Evolutionary conservation across 1,140 invertebrate species (phyloP).

Genomic region (Frieseomelitta varia): DNA sequence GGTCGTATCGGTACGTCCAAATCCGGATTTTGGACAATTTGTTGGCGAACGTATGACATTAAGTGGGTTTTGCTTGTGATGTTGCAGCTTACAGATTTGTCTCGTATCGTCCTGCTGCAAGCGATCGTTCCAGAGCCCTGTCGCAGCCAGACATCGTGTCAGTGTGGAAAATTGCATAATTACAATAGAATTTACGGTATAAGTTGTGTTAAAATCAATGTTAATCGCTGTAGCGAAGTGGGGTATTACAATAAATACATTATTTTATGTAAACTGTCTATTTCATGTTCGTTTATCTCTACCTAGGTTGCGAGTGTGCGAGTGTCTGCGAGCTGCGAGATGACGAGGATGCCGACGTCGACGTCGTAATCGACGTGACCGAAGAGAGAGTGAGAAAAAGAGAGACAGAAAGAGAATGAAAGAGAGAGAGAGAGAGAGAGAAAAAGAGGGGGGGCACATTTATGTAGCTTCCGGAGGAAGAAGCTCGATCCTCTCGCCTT

Average conservation of each 20-base stretch:
- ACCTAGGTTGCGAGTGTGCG: background rate
- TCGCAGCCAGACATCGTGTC: slow-evolving; percentile 67
- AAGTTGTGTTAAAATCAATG: slow-evolving; percentile 73
- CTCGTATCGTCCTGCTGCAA: slow-evolving; percentile 65
- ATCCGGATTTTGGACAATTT: background rate
- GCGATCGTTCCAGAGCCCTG: slow-evolving; percentile 64
- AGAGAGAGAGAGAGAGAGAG: no score
- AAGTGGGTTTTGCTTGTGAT: slow-evolving; percentile 56
- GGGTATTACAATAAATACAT: slow-evolving; percentile 79
- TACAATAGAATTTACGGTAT: slow-evolving; percentile 71
- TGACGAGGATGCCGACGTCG: slow-evolving; percentile 27
- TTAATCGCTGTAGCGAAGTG: slow-evolving; percentile 79
- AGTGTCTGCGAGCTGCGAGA: slow-evolving; percentile 11
- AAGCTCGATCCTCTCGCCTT: slow-evolving; percentile 5
- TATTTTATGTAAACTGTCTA: slow-evolving; percentile 74
- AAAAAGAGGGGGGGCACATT: background rate
- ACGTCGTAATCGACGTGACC: slow-evolving; percentile 16
- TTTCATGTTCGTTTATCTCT: slow-evolving; percentile 13
- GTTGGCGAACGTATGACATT: background rate
- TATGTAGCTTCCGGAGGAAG: background rate
- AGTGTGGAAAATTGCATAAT: slow-evolving; percentile 69
- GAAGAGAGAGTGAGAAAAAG: background rate
- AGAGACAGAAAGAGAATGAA: background rate
- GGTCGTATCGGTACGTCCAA: no score
- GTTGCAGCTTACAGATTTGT: slow-evolving; percentile 71